A percentile compares a stretch with the other conserved stretches of the same genome.
These are phyloP conservation scores for Drosophila bifasciata DNA, from an alignment of 1,140 invertebrate genomes.

Conservation along the genomic window DNA sequence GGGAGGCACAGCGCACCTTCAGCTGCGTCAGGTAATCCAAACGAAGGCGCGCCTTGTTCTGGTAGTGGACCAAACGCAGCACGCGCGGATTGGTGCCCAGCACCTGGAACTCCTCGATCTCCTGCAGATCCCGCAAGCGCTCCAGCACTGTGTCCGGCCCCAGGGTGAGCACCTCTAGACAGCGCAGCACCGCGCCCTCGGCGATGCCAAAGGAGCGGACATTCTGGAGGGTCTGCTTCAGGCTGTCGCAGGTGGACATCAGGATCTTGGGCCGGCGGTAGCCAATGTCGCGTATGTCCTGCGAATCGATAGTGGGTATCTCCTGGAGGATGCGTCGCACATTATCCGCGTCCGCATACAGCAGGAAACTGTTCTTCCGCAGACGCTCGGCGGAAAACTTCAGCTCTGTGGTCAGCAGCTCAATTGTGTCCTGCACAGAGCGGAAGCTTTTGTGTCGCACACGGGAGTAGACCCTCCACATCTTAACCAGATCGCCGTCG, in stretches of 20 bases:
- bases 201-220: slow-evolving; percentile 85
- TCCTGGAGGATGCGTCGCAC: slow-evolving; percentile 85
- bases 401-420: slow-evolving; percentile 84
- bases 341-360: slow-evolving; percentile 85
- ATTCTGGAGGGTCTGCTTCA: slow-evolving; percentile 84
- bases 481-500: slow-evolving; percentile 84
- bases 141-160: slow-evolving; percentile 85
- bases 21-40: slow-evolving; percentile 85
- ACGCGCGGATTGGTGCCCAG: slow-evolving; percentile 85
- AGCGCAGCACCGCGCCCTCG: slow-evolving; percentile 84
- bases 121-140: slow-evolving; percentile 84
- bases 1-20: slow-evolving; percentile 85
- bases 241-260: slow-evolving; percentile 85
- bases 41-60: slow-evolving; percentile 85
- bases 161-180: slow-evolving; percentile 85
- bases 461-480: slow-evolving; percentile 85
- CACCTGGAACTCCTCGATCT: slow-evolving; percentile 85
- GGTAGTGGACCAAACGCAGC: slow-evolving; percentile 85
- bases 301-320: slow-evolving; percentile 84
- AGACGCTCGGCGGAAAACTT: slow-evolving; percentile 84
- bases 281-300: slow-evolving; percentile 85
- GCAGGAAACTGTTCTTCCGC: slow-evolving; percentile 85
- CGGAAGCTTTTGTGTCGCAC: slow-evolving; percentile 85
- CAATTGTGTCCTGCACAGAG: slow-evolving; percentile 84
- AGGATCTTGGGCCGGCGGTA: slow-evolving; percentile 85